Conservation (phyloP, 2,888 invertebrate genomes). For the Punctoribates punctum region DNA sequence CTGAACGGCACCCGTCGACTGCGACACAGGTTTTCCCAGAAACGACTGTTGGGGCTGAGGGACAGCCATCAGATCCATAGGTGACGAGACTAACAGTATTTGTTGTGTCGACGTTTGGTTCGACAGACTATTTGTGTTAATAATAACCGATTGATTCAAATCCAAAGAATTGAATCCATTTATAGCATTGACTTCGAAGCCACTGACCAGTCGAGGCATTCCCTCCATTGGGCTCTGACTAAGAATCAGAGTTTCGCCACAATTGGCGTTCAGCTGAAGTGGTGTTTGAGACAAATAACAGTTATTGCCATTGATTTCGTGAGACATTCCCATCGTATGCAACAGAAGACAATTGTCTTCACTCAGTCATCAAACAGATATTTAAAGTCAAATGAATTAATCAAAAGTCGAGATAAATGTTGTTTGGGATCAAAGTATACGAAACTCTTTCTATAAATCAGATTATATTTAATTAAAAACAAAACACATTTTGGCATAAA, state of each 20-base stretch:
- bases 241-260: background rate
- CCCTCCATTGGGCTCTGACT: background rate
- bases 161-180: slow-evolving; percentile 20
- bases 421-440: no score
- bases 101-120: background rate
- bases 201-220: slow-evolving; percentile 14
- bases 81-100: slow-evolving; percentile 26
- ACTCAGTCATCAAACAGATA: background rate
- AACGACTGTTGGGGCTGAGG: background rate
- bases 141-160: slow-evolving; percentile 19
- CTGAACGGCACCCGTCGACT: background rate
- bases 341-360: background rate
- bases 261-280: background rate
- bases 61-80: slow-evolving; percentile 18
- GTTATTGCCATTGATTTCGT: slow-evolving; percentile 28
- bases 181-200: background rate
- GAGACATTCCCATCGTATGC: slow-evolving; percentile 22
- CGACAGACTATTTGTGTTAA: slow-evolving; percentile 15
- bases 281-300: slow-evolving; percentile 5
- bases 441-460: background rate
- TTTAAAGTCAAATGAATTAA: background rate
- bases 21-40: background rate
- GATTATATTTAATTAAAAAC: background rate
- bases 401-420: background rate
- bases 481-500: background rate